Percentiles rank a stretch among this genome's conserved stretches.
phyloP scores from a whole-genome alignment of 2,888 invertebrate genomes.

The Eupithecia subumbrata region DNA sequence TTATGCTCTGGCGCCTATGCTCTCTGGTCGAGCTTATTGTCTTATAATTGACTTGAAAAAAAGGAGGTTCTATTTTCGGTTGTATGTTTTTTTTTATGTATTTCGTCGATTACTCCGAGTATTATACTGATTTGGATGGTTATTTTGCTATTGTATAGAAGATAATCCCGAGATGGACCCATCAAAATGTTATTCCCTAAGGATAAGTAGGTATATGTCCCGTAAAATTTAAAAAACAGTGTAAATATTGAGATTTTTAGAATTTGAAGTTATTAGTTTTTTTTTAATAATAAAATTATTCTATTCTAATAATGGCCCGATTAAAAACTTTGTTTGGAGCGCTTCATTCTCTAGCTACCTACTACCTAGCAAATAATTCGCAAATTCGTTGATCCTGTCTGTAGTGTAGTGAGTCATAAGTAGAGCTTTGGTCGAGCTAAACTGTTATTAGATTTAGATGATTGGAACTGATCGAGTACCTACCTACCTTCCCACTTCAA shows the following conservation, averaged over 20 bases:
- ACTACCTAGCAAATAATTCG: neutral
- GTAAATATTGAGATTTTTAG: neutral
- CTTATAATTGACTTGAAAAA: neutral
- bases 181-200: too few species aligned
- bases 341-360: neutral
- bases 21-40: neutral
- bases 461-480: neutral
- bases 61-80: too few species aligned
- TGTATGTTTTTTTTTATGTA: too few species aligned
- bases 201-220: too few species aligned
- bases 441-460: neutral
- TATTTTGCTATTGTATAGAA: too few species aligned
- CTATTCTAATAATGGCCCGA: neutral
- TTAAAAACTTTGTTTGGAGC: neutral
- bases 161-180: too few species aligned
- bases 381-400: neutral
- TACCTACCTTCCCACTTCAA: neutral
- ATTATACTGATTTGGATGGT: too few species aligned
- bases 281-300: too few species aligned
- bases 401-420: neutral
- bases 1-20: slow-evolving; percentile 25
- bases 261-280: neutral
- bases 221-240: too few species aligned
- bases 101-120: too few species aligned
- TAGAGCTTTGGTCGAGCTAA: neutral